Conservation (phyloP, 2,888 invertebrate species). For the Luffia ferchaultella region DNA sequence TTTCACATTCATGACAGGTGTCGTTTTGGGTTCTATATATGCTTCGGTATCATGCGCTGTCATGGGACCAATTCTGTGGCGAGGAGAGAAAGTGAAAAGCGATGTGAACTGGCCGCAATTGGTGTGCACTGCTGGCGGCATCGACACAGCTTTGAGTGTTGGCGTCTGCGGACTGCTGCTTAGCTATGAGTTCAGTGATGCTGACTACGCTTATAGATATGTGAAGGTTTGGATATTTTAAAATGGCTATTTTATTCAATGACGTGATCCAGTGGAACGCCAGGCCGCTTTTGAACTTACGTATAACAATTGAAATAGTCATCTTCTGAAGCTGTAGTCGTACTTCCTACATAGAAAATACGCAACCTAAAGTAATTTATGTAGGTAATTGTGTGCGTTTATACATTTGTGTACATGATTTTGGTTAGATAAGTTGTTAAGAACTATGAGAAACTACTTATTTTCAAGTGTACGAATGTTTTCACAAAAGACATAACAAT, state of each 20-base stretch:
- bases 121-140: slow-evolving; percentile 43
- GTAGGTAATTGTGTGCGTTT: too few species aligned
- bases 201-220: slow-evolving; percentile 33
- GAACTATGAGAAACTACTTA: too few species aligned
- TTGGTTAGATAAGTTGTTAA: too few species aligned
- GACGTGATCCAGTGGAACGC: too few species aligned
- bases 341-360: too few species aligned
- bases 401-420: too few species aligned
- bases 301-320: too few species aligned
- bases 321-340: too few species aligned
- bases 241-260: background rate
- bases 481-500: too few species aligned
- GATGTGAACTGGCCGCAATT: slow-evolving; percentile 43
- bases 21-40: slow-evolving; percentile 43
- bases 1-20: slow-evolving; percentile 24
- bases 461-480: too few species aligned
- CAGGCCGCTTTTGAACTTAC: too few species aligned
- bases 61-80: slow-evolving; percentile 38
- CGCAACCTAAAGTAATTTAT: too few species aligned
- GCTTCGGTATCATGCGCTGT: slow-evolving; percentile 49
- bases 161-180: slow-evolving; percentile 44
- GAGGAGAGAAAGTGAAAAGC: slow-evolving; percentile 23
- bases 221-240: slow-evolving; percentile 36
- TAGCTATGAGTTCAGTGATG: slow-evolving; percentile 37
- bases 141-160: slow-evolving; percentile 49